Evolutionary conservation across 2,113 vertebrate species (phyloP).

Genomic region (Micronycteris hirsuta): DNA sequence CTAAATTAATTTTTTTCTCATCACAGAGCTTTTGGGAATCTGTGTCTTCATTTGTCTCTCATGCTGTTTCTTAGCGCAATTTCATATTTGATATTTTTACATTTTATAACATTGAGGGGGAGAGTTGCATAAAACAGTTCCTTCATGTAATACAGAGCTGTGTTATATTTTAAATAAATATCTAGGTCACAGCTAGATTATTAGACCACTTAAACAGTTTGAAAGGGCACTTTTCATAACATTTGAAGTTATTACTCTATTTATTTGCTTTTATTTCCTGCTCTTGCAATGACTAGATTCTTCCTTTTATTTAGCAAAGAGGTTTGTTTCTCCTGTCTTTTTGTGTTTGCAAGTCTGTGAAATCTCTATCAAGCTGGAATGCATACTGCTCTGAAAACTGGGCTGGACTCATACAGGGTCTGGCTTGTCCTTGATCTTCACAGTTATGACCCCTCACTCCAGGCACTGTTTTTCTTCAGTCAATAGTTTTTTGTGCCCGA

Average conservation of each 20-base stretch:
- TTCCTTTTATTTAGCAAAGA: conserved; percentile 24
- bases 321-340: neutral
- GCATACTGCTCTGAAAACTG: neutral
- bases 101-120: neutral
- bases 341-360: neutral
- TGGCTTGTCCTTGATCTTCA: neutral
- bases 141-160: neutral
- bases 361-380: neutral
- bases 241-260: neutral
- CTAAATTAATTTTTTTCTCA: neutral
- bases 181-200: neutral
- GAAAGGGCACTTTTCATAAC: neutral
- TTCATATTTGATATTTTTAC: neutral
- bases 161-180: conserved; percentile 10
- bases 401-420: neutral
- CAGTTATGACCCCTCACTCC: neutral
- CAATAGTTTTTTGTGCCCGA: neutral
- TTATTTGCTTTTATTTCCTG: conserved; percentile 5
- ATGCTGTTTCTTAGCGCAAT: neutral
- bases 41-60: neutral
- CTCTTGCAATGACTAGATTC: neutral
- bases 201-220: neutral
- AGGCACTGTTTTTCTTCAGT: neutral
- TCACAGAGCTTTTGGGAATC: conserved; percentile 9
- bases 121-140: neutral